phyloP scores from a whole-genome alignment of 2,888 invertebrate genomes.

The Mythimna impura region DNA sequence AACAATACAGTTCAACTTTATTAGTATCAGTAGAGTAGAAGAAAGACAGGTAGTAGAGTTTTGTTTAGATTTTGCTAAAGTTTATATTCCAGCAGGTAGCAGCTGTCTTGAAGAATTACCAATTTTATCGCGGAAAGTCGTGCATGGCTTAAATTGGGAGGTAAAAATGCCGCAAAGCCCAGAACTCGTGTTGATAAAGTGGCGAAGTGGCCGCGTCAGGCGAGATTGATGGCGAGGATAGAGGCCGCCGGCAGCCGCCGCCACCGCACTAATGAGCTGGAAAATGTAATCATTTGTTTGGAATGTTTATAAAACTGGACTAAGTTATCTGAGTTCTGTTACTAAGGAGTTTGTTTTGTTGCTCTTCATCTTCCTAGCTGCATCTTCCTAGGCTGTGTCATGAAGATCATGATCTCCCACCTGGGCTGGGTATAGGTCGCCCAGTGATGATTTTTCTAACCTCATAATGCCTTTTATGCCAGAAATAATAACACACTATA shows the following conservation, averaged over 20 bases:
- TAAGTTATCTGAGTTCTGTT: no score
- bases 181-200: slow-evolving; percentile 48
- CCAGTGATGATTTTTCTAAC: no score
- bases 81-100: neutral
- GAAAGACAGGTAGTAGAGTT: neutral
- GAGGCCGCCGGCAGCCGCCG: no score
- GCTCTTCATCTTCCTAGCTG: no score
- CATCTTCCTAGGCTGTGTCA: no score
- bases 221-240: slow-evolving; percentile 34
- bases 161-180: slow-evolving; percentile 19
- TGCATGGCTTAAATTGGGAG: slow-evolving; percentile 11
- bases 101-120: slow-evolving; percentile 7
- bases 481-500: no score
- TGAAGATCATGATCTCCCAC: no score
- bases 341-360: no score
- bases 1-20: neutral
- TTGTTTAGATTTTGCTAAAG: neutral
- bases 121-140: neutral
- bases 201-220: slow-evolving; percentile 24
- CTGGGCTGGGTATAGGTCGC: no score
- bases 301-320: slow-evolving; percentile 11
- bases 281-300: slow-evolving; percentile 15
- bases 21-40: neutral
- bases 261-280: slow-evolving; percentile 31
- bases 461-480: no score